Evolutionary conservation across 1,140 invertebrate genomes (phyloP).

Genomic region (Aphaenogaster rudis): DNA sequence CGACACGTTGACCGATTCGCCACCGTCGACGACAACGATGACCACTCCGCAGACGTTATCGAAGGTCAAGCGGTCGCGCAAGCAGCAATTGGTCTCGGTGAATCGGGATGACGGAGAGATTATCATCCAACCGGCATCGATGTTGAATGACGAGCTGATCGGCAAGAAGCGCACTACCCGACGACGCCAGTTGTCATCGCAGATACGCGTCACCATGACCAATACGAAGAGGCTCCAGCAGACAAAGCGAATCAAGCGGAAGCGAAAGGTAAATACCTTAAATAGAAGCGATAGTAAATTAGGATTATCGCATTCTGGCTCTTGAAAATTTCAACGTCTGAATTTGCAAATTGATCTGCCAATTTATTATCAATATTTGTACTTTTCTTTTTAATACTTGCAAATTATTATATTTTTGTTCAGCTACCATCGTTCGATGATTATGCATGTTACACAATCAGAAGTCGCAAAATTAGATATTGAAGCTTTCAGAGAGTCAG

Average conservation of each 20-base stretch:
- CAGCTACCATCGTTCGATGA: background rate
- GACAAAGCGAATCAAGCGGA: conserved; percentile 74
- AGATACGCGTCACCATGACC: conserved; percentile 77
- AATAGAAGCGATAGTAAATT: background rate
- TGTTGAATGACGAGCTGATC: conserved; percentile 78
- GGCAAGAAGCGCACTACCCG: conserved; percentile 78
- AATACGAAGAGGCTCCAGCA: conserved; percentile 74
- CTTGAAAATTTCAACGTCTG: background rate
- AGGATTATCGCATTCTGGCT: background rate
- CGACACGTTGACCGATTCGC: conserved; percentile 48
- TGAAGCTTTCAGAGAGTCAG: background rate
- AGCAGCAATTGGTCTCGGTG: conserved; percentile 84
- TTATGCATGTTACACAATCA: background rate
- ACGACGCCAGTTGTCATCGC: conserved; percentile 75
- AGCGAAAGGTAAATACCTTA: conserved; percentile 66
- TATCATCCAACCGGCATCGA: conserved; percentile 84
- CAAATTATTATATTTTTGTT: background rate
- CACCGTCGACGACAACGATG: conserved; percentile 36
- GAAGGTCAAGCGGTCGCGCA: conserved; percentile 83
- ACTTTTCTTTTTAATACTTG: background rate
- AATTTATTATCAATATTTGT: background rate
- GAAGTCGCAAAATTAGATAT: background rate
- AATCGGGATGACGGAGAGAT: conserved; percentile 85
- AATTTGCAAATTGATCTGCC: background rate
- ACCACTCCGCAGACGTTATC: conserved; percentile 50